These are phyloP conservation scores for Ernsta delagoae DNA, from an alignment of 2,888 invertebrate genomes.

Conservation along the genomic window DNA sequence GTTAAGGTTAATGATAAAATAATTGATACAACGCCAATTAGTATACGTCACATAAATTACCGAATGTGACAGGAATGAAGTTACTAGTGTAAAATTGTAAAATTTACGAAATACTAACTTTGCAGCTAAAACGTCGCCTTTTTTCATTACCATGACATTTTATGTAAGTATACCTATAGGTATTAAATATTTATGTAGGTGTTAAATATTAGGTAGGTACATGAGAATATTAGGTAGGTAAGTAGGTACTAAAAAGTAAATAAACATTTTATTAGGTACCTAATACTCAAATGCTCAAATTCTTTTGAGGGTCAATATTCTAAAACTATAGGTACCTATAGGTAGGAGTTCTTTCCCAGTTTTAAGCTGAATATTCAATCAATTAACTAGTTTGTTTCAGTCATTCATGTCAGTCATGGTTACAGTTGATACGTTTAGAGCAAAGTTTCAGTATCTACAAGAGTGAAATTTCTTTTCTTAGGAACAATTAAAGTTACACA, in stretches of 20 bases:
- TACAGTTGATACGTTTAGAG: constrained; percentile 12
- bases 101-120: constrained; percentile 14
- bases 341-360: too few relatives aligned
- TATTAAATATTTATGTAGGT: too few relatives aligned
- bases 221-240: too few relatives aligned
- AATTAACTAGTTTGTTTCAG: too few relatives aligned
- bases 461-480: constrained; percentile 32
- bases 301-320: too few relatives aligned
- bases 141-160: background rate
- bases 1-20: constrained; percentile 48
- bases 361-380: too few relatives aligned
- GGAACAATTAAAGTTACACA: constrained; percentile 37
- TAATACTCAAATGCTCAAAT: too few relatives aligned
- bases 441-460: constrained; percentile 23
- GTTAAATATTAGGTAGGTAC: too few relatives aligned
- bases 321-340: too few relatives aligned
- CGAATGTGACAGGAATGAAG: constrained; percentile 45
- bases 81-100: constrained; percentile 26
- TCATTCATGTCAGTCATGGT: background rate
- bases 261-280: too few relatives aligned
- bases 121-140: constrained; percentile 15
- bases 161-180: too few relatives aligned
- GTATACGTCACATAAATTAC: constrained; percentile 39
- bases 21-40: constrained; percentile 49
- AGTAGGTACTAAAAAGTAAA: too few relatives aligned